Base-by-base conservation (phyloP, 1,140 invertebrate species). In the Aphis gossypii region DNA sequence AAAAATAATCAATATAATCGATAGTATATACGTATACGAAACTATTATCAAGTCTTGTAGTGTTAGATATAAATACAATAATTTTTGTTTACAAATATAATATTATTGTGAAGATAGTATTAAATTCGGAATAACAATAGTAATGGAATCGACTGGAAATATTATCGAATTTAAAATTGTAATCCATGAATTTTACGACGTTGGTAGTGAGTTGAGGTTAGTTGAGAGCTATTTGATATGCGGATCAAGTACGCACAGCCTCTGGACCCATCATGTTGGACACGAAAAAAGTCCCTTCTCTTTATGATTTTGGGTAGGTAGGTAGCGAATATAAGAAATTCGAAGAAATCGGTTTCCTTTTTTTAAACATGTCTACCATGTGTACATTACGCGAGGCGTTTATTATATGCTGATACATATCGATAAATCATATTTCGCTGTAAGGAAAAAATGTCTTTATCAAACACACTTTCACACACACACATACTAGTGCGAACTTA, bases 381-480 rank as follows among this genome's bases (percentile, higher is more conserved):
- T 88, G 86, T 88, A 88, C 86, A 48, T 88, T 88, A 88, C 46
- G 48, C 7, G 23, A 21, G 48, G 87, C n/a, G 87, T 88, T 88
- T 54, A 88, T 88, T 51, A 90, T 56, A 38, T 23, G 51, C 21
- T 18, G 7, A 41, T 41, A 90, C 60, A 30, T n/a, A 90, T 60
- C 51, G 38, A 90, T 56, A 56, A 90, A 90, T 90, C 88, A 90
- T 38, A 90, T 56, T 90, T 35, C 14, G 88, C 35, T 9, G 51
- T 56, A 25, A 41, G 23, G 41, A 56, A 60, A 90, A 90, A 90
- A 90, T 35, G 35, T 38, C 48, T 38, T 38, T 56, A 48, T 56
- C 20, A n/a, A 0, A 30, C 38, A 23, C 38, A 41, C 23, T 4
- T 20, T 14, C 46, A 88, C 4, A 87, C 86, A 1, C 18, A 30